phyloP scores from a whole-genome alignment of 2,113 vertebrate genomes.

The Oncorhynchus kisutch region DNA sequence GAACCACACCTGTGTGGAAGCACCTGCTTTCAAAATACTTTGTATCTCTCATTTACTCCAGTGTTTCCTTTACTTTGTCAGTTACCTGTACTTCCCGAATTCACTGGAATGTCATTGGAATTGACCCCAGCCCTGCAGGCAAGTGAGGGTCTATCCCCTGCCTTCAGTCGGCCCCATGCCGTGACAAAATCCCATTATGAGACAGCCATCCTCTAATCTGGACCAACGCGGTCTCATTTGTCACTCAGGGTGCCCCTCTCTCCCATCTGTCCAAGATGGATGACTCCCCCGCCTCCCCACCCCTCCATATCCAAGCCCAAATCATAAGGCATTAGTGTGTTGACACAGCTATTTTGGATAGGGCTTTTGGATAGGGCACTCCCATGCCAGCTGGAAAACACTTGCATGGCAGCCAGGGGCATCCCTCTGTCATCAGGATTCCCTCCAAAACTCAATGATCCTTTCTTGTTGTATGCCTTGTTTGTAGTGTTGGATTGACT shows the following conservation, averaged over 20 bases:
- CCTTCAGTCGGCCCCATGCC: no score
- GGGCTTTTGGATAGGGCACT: neutral
- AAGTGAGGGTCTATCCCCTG: no score
- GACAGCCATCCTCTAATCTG: neutral
- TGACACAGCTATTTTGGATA: conserved; percentile 3
- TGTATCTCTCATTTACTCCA: no score
- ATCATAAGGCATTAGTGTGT: neutral
- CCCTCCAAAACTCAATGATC: neutral
- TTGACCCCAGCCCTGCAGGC: no score
- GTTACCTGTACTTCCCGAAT: no score
- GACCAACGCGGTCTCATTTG: neutral
- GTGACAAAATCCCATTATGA: no score
- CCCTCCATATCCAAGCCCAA: neutral
- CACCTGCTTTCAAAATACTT: no score
- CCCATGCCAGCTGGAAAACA: conserved; percentile 1
- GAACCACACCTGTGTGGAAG: no score
- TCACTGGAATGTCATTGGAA: no score
- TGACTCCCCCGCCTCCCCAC: neutral
- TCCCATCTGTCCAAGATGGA: neutral
- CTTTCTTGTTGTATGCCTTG: no score
- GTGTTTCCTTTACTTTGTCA: no score
- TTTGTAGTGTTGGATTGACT: neutral
- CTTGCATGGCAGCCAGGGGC: neutral
- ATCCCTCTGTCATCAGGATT: neutral
- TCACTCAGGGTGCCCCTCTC: neutral